phyloP scores from a whole-genome alignment of 2,113 vertebrate species.

The Alexandromys fortis region DNA sequence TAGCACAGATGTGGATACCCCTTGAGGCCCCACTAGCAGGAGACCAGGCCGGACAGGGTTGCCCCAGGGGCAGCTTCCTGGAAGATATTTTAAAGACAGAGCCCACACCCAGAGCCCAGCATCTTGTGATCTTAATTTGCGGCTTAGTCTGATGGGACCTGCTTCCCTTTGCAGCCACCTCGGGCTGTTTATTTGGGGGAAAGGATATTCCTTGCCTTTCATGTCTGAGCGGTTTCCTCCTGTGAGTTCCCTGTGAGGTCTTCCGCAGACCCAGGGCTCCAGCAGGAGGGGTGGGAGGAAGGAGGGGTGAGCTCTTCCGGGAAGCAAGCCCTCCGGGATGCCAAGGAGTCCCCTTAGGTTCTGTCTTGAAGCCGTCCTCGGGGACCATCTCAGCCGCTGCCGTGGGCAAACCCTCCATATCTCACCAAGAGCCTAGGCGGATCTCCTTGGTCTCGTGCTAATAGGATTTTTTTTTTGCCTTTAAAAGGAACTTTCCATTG shows the following conservation, averaged over 20 bases:
- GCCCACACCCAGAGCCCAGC: slow-evolving; percentile 35
- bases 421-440: slow-evolving; percentile 23
- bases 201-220: slow-evolving; percentile 75
- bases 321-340: background rate
- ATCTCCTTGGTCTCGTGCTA: slow-evolving; percentile 73
- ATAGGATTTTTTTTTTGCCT: slow-evolving; percentile 78
- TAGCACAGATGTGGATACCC: background rate
- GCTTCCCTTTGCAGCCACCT: slow-evolving; percentile 66
- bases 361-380: background rate
- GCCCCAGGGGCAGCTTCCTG: slow-evolving; percentile 69
- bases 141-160: slow-evolving; percentile 80
- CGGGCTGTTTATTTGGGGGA: slow-evolving; percentile 81
- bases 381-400: background rate
- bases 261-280: background rate
- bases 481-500: slow-evolving; percentile 84
- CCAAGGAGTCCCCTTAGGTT: background rate
- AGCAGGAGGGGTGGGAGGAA: background rate
- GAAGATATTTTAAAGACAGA: slow-evolving; percentile 73
- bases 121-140: slow-evolving; percentile 81
- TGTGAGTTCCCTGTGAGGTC: slow-evolving; percentile 66
- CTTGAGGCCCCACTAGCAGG: background rate
- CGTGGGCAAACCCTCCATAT: background rate
- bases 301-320: slow-evolving; percentile 3
- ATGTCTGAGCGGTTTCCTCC: slow-evolving; percentile 80
- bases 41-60: background rate